phyloP scores from a whole-genome alignment of 1,140 invertebrate species.

The Metopolophium dirhodum region DNA sequence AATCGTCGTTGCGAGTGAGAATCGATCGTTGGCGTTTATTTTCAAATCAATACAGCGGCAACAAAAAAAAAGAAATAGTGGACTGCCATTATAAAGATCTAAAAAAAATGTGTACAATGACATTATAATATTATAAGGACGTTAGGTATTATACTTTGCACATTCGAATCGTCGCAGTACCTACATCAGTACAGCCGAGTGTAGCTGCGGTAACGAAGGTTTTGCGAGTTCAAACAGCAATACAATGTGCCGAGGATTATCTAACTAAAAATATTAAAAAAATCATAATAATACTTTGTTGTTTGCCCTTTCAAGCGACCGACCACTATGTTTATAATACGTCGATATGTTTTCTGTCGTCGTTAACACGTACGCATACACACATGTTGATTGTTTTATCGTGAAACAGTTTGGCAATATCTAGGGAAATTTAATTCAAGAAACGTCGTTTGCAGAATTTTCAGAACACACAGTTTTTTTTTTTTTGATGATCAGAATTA shows the following conservation, averaged over 20 bases:
- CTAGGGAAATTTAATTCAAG: not conserved
- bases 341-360: not conserved
- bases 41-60: not conserved
- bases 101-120: not conserved
- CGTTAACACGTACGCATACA: not conserved
- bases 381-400: not conserved
- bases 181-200: not conserved
- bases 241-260: not conserved
- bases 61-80: not conserved
- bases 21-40: not conserved
- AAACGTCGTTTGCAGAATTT: not conserved
- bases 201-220: not conserved
- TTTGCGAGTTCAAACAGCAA: not conserved
- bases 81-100: not conserved
- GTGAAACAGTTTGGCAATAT: not conserved
- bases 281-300: not conserved
- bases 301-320: not conserved
- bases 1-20: not conserved
- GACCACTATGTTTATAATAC: not conserved
- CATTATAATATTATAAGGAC: not conserved
- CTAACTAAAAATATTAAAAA: no score
- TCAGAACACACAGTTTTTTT: not conserved
- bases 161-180: not conserved
- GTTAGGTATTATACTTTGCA: not conserved
- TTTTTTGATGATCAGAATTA: not conserved